Conservation (phyloP, 2,797 vertebrate genomes). For the Ctenosaura bakeri region DNA sequence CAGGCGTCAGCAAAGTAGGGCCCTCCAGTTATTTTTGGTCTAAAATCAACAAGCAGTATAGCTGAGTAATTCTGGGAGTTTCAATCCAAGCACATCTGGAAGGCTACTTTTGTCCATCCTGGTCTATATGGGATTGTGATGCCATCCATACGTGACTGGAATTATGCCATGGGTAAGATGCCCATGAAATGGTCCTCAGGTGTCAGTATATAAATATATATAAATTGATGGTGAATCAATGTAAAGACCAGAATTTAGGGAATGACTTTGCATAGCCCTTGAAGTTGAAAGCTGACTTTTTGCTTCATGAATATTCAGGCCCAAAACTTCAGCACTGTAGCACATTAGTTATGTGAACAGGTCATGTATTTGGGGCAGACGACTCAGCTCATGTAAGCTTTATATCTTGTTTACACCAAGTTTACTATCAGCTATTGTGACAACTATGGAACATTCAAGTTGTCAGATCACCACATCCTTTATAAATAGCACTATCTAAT, state of each 20-base stretch:
- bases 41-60: no score
- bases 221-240: no score
- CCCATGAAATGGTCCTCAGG: neutral
- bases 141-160: no score
- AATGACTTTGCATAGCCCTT: neutral
- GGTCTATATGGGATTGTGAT: neutral
- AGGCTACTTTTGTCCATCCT: no score
- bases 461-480: slow-evolving; percentile 16
- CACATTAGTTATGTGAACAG: neutral
- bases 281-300: neutral
- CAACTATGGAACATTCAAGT: slow-evolving; percentile 24
- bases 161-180: neutral
- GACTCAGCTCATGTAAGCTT: neutral
- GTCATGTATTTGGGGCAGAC: neutral
- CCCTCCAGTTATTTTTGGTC: no score
- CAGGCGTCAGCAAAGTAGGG: no score
- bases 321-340: neutral
- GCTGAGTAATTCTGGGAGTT: no score
- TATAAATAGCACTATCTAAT: slow-evolving; percentile 43
- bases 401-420: slow-evolving; percentile 31
- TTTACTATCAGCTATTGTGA: slow-evolving; percentile 18
- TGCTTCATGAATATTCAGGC: neutral
- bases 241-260: neutral
- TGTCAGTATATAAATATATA: neutral
- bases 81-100: no score